These are phyloP conservation scores for Cotesia chilonis DNA, from an alignment of 1,140 invertebrate genomes.

Conservation along the genomic window DNA sequence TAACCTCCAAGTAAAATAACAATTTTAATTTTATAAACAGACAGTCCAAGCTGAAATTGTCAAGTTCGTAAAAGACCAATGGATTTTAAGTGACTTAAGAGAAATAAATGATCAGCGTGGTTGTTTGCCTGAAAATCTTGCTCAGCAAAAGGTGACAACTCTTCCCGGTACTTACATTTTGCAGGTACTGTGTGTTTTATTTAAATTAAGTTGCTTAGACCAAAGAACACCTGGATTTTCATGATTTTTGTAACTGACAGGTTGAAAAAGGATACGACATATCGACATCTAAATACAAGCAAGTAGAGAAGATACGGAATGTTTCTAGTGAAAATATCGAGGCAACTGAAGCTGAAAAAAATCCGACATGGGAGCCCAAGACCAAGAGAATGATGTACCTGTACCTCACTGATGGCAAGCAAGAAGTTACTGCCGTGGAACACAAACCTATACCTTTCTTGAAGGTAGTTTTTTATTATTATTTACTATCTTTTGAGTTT, in stretches of 20 bases:
- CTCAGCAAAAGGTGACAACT: conserved; percentile 52
- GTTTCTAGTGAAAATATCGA: conserved; percentile 66
- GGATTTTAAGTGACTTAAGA: conserved; percentile 69
- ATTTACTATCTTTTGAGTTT: conserved; percentile 1
- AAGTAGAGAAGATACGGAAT: conserved; percentile 56
- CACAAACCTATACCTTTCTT: conserved; percentile 73
- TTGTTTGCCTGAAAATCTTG: conserved; percentile 65
- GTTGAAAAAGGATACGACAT: conserved; percentile 43
- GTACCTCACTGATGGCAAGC: conserved; percentile 79
- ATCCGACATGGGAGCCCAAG: conserved; percentile 52
- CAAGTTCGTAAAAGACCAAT: conserved; percentile 64
- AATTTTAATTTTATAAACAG: conserved; percentile 12
- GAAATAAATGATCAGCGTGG: conserved; percentile 63
- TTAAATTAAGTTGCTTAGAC: neutral
- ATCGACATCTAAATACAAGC: conserved; percentile 43
- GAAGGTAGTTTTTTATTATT: conserved; percentile 60
- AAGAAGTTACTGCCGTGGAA: conserved; percentile 77
- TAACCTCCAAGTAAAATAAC: conserved; percentile 1
- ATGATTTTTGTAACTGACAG: conserved; percentile 16
- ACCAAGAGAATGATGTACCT: conserved; percentile 76
- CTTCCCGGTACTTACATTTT: conserved; percentile 67
- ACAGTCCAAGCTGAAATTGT: conserved; percentile 32
- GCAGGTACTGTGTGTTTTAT: conserved; percentile 60
- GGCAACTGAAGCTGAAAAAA: conserved; percentile 64
- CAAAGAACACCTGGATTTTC: too few species aligned